Conservation (phyloP, 2,113 vertebrate species). For the Malurus cyaneus region DNA sequence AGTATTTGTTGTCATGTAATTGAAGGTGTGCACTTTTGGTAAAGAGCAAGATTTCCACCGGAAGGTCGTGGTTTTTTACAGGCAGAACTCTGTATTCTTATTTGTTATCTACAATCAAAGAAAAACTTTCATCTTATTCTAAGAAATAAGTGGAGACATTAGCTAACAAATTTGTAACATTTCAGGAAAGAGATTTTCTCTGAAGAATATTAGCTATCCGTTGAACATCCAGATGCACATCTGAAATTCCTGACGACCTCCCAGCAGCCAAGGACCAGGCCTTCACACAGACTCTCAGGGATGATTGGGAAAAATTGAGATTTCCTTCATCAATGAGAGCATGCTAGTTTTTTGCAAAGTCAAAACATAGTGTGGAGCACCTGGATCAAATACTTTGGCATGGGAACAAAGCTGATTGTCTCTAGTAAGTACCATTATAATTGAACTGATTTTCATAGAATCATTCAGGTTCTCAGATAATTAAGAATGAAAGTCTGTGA, state of each 20-base stretch:
- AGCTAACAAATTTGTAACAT: background rate
- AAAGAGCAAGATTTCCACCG: background rate
- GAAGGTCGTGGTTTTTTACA: rapidly evolving
- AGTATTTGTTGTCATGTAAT: background rate
- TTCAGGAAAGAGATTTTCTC: background rate
- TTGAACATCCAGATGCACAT: background rate
- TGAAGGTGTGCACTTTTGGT: background rate
- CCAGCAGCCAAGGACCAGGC: background rate
- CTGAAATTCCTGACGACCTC: background rate
- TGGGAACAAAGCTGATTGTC: background rate
- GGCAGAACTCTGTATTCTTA: background rate
- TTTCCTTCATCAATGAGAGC: background rate
- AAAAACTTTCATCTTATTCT: background rate
- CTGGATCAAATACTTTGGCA: slow-evolving; percentile 33
- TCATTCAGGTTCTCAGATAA: background rate
- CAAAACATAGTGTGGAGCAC: background rate
- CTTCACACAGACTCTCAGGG: background rate
- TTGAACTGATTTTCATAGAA: background rate
- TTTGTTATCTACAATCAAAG: background rate
- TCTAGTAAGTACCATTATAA: slow-evolving; percentile 31
- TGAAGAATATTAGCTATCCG: background rate
- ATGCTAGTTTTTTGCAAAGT: background rate
- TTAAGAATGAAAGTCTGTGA: background rate
- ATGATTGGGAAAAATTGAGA: background rate
- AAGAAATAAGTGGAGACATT: rapidly evolving